Evolutionary conservation across 2,797 vertebrate species (phyloP), one percentile per base, ranked within the genome.

Genomic region (Bothrops alternatus): DNA sequence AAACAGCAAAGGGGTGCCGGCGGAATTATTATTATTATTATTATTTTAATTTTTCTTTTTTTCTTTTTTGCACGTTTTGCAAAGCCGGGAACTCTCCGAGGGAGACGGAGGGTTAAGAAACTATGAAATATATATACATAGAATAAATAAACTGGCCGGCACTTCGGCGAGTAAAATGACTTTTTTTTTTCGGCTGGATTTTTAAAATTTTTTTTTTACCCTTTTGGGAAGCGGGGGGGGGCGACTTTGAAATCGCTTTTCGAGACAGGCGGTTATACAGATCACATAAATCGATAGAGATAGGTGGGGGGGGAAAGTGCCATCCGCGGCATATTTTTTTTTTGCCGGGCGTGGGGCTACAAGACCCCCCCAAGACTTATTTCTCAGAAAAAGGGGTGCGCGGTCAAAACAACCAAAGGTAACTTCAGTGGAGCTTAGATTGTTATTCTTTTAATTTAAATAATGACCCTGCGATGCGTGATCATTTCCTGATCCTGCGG

Each of bases 311-410:
- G 1, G 28, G 28, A 32, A 69, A 32, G 5, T 78, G 32, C 16
- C 16, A 0, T 2, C 14, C 63, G 63, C 0, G 8, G 32, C 7
- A 3, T 78, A 78, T 23, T 42, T 42, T 42, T 42, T 42, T 73
- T 78, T 20, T 42, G 6, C 18, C 2, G 69, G n/a, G 2, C 6
- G 2, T 0, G 0, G 16, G 2, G 16, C 6, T 78, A 16, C 32
- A 78, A 10, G 7, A 10, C 60, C 7, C 58, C 58, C 11, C 32
- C 6, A 37, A 37, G 6, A 8, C 3, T 37, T 37, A 20, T 73
- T 73, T 73, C 6, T 78, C 32, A 78, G 69, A 20, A 42, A 42
- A 78, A 13, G 69, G 3, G 3, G 18, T 37, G 69, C 69, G 4
- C 16, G 16, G 32, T 8, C 6, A 18, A 32, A 69, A 20, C 69